Percentiles rank a stretch among this genome's conserved stretches.
Conservation (phyloP, 2,113 vertebrate genomes). For the Microtus ochrogaster region DNA sequence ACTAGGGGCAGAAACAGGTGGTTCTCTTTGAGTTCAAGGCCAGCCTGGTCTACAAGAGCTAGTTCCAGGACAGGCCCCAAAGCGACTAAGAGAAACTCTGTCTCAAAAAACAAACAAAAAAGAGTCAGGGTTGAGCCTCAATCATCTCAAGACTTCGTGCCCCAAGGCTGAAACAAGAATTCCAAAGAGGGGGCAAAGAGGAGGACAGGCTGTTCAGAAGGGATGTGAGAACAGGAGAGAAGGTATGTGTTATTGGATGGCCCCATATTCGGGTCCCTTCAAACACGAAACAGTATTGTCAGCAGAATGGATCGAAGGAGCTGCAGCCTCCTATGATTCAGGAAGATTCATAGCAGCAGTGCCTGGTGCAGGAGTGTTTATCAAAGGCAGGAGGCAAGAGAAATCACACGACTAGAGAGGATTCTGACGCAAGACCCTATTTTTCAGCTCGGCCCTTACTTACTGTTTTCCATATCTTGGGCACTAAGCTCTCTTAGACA, state of each 20-base stretch:
- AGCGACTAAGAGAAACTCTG: no score
- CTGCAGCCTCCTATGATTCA: neutral
- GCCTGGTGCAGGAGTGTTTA: conserved; percentile 17
- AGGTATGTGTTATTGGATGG: neutral
- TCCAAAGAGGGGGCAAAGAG: neutral
- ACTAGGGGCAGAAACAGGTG: no score
- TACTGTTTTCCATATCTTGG: neutral
- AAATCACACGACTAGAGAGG: neutral
- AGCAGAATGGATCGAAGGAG: conserved; percentile 9
- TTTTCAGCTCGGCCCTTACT: neutral
- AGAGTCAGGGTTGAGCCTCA: neutral
- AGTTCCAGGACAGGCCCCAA: no score
- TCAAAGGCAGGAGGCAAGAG: conserved; percentile 65
- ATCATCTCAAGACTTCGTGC: neutral
- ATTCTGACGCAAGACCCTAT: conserved; percentile 33
- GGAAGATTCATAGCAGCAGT: neutral
- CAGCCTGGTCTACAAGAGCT: no score
- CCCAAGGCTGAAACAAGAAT: neutral
- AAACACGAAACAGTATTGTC: neutral
- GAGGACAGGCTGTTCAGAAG: neutral
- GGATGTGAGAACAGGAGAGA: neutral
- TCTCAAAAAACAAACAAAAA: no score
- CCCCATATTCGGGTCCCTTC: neutral
- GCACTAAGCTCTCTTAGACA: neutral
- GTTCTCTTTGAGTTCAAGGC: no score